phyloP scores from a whole-genome alignment of 2,797 vertebrate genomes.

The Toxotes lorentzi region DNA sequence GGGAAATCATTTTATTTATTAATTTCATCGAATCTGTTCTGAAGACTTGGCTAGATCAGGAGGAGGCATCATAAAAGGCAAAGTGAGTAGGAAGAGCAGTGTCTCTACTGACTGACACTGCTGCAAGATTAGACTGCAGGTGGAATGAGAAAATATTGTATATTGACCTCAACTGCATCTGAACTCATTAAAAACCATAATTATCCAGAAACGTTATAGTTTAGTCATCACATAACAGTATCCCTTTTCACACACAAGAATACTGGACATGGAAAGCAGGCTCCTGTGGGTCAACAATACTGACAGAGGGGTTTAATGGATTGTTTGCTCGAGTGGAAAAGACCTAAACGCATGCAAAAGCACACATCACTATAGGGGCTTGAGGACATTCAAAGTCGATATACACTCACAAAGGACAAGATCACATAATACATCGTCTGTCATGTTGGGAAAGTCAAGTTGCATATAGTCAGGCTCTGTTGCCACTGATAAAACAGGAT shows the following conservation, averaged over 20 bases:
- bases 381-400: background rate
- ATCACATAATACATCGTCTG: background rate
- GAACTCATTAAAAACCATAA: conserved; percentile 1
- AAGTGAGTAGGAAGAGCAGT: conserved; percentile 49
- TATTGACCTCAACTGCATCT: conserved; percentile 26
- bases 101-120: conserved; percentile 47
- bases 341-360: conserved; percentile 1
- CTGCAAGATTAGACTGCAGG: conserved; percentile 38
- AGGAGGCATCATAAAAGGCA: conserved; percentile 52
- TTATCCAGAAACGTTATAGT: background rate
- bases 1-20: conserved; percentile 57
- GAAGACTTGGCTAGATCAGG: conserved; percentile 49
- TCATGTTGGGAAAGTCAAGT: background rate
- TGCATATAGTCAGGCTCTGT: background rate
- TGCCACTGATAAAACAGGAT: background rate
- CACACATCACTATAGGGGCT: background rate
- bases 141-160: conserved; percentile 29
- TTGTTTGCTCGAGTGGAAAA: background rate
- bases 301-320: background rate
- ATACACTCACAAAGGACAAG: background rate
- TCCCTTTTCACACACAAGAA: background rate
- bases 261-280: background rate
- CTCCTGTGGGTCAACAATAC: background rate
- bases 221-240: background rate
- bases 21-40: conserved; percentile 63